Conservation (phyloP, 2,113 vertebrate species). For the Zingel zingel region DNA sequence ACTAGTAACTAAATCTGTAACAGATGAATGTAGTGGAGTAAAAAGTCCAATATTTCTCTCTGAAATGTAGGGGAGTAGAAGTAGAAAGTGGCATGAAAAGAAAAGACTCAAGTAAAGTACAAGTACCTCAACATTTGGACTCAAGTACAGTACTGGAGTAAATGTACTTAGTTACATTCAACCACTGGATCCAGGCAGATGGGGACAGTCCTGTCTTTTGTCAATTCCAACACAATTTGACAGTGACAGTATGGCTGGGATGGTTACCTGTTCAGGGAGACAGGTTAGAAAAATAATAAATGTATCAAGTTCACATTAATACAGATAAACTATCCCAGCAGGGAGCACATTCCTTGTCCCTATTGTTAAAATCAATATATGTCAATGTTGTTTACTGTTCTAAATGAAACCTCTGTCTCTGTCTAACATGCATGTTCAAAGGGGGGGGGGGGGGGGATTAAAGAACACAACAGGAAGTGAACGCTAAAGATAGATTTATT, state of each 20-base stretch:
- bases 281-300: background rate
- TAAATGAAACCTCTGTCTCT: background rate
- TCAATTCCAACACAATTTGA: background rate
- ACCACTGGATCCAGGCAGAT: slow-evolving; percentile 83
- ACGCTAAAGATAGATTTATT: no score
- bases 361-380: background rate
- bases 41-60: no score
- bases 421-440: background rate
- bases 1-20: no score
- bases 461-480: no score
- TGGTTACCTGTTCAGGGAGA: background rate
- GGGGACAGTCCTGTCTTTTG: slow-evolving; percentile 49
- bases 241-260: background rate
- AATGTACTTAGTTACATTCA: no score
- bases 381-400: background rate
- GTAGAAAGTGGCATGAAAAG: no score
- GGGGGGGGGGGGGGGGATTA: no score
- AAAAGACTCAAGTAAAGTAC: no score
- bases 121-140: no score
- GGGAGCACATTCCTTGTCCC: background rate
- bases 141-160: no score
- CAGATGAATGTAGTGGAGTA: no score
- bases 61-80: no score
- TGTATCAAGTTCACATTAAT: background rate
- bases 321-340: background rate